Conservation (phyloP, 2,888 invertebrate species). For the Drosophila demipolita region DNA sequence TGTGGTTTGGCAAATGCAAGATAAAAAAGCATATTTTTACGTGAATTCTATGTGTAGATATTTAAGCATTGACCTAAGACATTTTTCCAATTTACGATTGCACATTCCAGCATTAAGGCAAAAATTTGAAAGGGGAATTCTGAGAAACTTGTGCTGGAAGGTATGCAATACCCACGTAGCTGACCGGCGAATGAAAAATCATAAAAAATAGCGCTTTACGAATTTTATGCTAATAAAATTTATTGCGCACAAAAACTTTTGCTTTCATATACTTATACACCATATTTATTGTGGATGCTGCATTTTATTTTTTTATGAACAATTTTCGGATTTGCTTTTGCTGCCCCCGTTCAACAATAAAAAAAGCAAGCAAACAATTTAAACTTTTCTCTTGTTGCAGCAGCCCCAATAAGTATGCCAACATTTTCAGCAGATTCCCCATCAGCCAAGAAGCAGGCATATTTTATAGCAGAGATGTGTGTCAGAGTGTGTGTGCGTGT, state of each 20-base stretch:
- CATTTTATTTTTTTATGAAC: constrained; percentile 34
- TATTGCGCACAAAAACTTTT: constrained; percentile 50
- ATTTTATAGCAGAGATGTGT: neutral
- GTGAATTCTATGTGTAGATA: neutral
- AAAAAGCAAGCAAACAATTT: constrained; percentile 50
- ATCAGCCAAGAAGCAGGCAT: constrained; percentile 7
- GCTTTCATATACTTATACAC: constrained; percentile 44
- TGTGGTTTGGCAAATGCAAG: neutral
- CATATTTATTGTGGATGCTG: constrained; percentile 54
- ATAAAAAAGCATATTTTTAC: neutral
- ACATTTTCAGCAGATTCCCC: constrained; percentile 21
- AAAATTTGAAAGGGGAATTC: constrained; percentile 7
- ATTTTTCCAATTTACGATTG: constrained; percentile 2
- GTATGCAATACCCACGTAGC: constrained; percentile 30
- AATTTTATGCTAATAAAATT: constrained; percentile 73
- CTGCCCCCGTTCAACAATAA: constrained; percentile 7
- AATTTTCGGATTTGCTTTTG: neutral
- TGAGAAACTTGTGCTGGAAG: constrained; percentile 18
- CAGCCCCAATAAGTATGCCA: constrained; percentile 40
- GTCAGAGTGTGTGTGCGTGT: neutral
- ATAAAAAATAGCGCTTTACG: constrained; percentile 49
- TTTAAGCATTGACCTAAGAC: neutral
- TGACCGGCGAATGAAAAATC: constrained; percentile 53
- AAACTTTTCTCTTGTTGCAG: constrained; percentile 37
- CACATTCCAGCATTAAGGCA: constrained; percentile 8